These are phyloP conservation scores for Sesia apiformis DNA, from an alignment of 2,888 invertebrate species.

Conservation along the genomic window DNA sequence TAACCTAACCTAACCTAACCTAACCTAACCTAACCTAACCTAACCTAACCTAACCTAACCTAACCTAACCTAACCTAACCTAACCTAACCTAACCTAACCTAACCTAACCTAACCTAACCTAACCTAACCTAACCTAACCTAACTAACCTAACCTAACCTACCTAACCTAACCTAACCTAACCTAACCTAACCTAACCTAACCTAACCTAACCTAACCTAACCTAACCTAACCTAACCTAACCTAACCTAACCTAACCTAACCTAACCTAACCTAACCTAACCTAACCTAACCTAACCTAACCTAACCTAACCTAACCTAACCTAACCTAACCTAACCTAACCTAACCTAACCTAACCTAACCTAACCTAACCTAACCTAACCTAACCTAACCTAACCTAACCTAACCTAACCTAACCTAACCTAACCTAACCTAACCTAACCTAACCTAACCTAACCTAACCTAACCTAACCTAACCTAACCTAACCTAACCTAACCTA, in stretches of 20 bases:
- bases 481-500: slow-evolving; percentile 12
- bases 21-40: not conserved
- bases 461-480: slow-evolving; percentile 12
- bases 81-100: not conserved
- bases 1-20: not conserved
- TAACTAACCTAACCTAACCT: too few relatives aligned
- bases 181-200: not conserved
- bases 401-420: slow-evolving; percentile 12
- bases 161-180: not conserved
- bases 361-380: slow-evolving; percentile 7
- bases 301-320: slow-evolving; percentile 2
- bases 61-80: not conserved
- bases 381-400: slow-evolving; percentile 8
- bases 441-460: slow-evolving; percentile 10
- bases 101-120: not conserved
- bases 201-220: not conserved
- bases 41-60: slow-evolving; percentile 7
- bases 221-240: slow-evolving; percentile 9
- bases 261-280: slow-evolving; percentile 7
- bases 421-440: slow-evolving; percentile 12
- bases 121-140: not conserved
- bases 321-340: slow-evolving; percentile 1
- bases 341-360: slow-evolving; percentile 8
- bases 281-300: slow-evolving; percentile 7
- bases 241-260: slow-evolving; percentile 11